Base-by-base conservation (phyloP, 1,140 invertebrate species). In the Melipona quadrifasciata region DNA sequence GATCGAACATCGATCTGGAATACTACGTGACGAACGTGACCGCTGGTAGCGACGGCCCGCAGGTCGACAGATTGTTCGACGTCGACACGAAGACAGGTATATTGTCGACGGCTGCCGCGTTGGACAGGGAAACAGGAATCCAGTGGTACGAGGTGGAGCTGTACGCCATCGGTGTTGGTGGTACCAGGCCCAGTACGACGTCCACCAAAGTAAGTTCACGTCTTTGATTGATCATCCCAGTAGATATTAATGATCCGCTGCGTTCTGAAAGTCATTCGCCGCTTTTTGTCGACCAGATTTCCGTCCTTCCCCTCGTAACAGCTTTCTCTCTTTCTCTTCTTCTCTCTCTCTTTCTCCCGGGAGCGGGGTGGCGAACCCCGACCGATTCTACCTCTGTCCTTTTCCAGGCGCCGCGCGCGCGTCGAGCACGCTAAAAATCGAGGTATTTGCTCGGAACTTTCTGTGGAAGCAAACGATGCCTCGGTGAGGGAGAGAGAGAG, bases 11-110 rank as follows among this genome's bases (percentile, higher is more conserved):
- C 68, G 97, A 97, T 84, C 95, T 99, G 90, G 98, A 98, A 92
- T 99, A 98, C 95, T 99, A 98, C 94, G 97, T 99, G 92, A 97
- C 98, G 79, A 99, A 98, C 94, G 97, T 98, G 92, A 98, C 98
- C 64, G 95, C 95, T 39, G 92, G 93, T 21, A 96, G 96, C 92
- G 96, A 95, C 84, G 97, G 96, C 77, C 95, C 95, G 75, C 97
- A 97, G 94, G 97, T 97, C 86, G 97, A 98, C 92, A 96, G 97
- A 89, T 95, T 98, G 80, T 98, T 99, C 93, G 97, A 97, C 90
- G 97, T 99, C 87, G 98, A 99, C 94, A 96, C 97, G 8, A 97
- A 97, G 88, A 96, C 97, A 89, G 99, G 99, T 19, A 97, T 99
- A 78, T 94, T 99, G 72, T 98, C 98, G 12, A 98, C 98, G 11